A percentile compares a stretch with the other conserved stretches of the same genome.
These are phyloP conservation scores for Myripristis murdjan DNA, from an alignment of 2,797 vertebrate species.

Conservation along the genomic window DNA sequence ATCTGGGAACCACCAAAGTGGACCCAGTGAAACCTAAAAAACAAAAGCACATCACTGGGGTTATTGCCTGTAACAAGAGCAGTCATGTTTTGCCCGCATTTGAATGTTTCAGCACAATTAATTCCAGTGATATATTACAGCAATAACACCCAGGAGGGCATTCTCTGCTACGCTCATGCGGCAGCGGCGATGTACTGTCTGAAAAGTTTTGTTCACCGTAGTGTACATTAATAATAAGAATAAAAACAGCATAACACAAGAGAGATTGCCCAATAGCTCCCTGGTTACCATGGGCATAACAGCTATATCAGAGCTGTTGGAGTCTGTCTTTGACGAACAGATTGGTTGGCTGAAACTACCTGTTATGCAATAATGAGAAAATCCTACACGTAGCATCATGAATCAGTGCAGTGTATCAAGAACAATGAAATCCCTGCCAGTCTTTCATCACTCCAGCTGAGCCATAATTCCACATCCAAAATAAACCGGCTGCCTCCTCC, in stretches of 20 bases:
- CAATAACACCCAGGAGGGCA: constrained; percentile 25
- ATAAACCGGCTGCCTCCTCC: constrained; percentile 57
- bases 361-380: constrained; percentile 26
- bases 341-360: not conserved
- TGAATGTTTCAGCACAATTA: constrained; percentile 57
- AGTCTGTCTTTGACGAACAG: not conserved
- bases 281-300: not conserved
- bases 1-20: constrained; percentile 54
- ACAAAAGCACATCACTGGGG: constrained; percentile 25
- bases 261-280: constrained; percentile 2
- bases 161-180: constrained; percentile 33
- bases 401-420: constrained; percentile 24
- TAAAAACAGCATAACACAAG: not conserved
- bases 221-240: not conserved
- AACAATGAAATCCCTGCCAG: constrained; percentile 63
- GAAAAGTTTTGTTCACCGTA: constrained; percentile 17
- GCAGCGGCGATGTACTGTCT: constrained; percentile 17
- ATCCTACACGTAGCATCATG: constrained; percentile 39
- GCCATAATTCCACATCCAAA: constrained; percentile 44
- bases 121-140: constrained; percentile 52
- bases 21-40: constrained; percentile 27
- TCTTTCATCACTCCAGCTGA: constrained; percentile 51
- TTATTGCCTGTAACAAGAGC: constrained; percentile 49
- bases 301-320: not conserved
- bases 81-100: constrained; percentile 37